A percentile compares a stretch with the other conserved stretches of the same genome.
phyloP scores from a whole-genome alignment of 2,888 invertebrate genomes.

The Pyralis farinalis region DNA sequence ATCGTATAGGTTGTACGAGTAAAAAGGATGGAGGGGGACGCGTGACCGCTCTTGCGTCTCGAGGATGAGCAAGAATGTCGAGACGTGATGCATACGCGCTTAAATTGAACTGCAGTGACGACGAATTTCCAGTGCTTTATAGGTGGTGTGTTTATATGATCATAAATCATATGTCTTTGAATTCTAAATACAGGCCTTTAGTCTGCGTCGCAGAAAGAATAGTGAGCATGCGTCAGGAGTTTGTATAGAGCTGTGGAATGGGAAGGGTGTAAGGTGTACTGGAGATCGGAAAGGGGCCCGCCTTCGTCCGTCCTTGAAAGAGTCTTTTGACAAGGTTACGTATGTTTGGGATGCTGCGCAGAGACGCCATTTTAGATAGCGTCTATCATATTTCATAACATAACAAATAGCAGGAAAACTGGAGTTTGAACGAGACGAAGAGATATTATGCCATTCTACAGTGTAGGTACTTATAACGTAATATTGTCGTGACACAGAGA shows the following conservation, averaged over 20 bases:
- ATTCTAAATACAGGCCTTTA: conserved; percentile 30
- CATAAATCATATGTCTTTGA: conserved; percentile 43
- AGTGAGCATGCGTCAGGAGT: conserved; percentile 42
- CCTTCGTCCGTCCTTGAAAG: conserved; percentile 51
- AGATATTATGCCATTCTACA: no score
- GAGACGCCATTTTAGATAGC: conserved; percentile 6
- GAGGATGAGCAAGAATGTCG: conserved; percentile 47
- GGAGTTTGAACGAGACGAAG: no score
- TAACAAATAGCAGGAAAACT: conserved; percentile 8
- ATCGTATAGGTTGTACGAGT: conserved; percentile 27
- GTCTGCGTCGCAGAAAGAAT: conserved; percentile 31
- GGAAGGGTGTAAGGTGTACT: conserved; percentile 34
- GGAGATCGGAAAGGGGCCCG: conserved; percentile 41
- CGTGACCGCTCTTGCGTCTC: conserved; percentile 51
- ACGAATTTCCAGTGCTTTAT: conserved; percentile 12
- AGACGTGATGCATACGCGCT: conserved; percentile 32
- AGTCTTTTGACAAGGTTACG: conserved; percentile 52
- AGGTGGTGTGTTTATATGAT: conserved; percentile 21
- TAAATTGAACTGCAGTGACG: conserved; percentile 23
- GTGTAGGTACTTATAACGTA: no score
- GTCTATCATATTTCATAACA: background rate
- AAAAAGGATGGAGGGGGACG: conserved; percentile 36
- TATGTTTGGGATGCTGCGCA: conserved; percentile 12
- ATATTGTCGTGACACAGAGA: no score
- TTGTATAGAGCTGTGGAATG: conserved; percentile 23